Evolutionary conservation across 2,888 invertebrate genomes (phyloP).

Genomic region (Dasysyrphus tricinctus): DNA sequence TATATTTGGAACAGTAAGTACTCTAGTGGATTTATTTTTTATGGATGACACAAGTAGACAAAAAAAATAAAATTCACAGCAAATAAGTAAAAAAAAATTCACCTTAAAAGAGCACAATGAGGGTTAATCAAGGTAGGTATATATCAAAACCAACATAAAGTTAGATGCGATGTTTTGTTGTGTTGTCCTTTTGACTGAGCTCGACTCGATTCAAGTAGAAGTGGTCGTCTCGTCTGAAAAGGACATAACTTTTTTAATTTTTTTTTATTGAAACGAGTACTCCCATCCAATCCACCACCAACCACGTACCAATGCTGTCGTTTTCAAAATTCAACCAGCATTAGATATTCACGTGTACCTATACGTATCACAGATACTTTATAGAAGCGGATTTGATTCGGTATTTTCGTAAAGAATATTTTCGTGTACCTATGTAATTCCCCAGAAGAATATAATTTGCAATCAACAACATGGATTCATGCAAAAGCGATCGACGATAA

Average conservation of each 20-base stretch:
- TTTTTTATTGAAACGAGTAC: neutral
- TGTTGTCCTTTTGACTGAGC: slow-evolving; percentile 11
- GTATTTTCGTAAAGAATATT: too few species aligned
- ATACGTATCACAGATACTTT: neutral
- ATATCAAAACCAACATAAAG: neutral
- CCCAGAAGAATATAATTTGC: too few species aligned
- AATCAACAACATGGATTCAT: too few species aligned
- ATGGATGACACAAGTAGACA: slow-evolving; percentile 43
- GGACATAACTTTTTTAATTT: neutral
- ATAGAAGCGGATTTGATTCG: neutral
- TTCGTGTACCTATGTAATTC: too few species aligned
- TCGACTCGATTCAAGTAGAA: slow-evolving; percentile 7
- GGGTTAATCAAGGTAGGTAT: slow-evolving; percentile 42
- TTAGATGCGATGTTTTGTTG: neutral
- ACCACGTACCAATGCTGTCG: neutral
- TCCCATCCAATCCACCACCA: neutral
- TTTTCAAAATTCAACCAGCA: neutral
- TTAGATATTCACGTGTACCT: neutral
- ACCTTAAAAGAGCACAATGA: slow-evolving; percentile 46
- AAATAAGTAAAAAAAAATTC: slow-evolving; percentile 17
- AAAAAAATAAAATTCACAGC: slow-evolving; percentile 9
- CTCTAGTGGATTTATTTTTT: slow-evolving; percentile 16
- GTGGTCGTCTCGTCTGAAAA: neutral
- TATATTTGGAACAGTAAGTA: slow-evolving; percentile 28
- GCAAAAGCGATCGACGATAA: too few species aligned